Evolutionary conservation across 2,113 vertebrate genomes (phyloP).

Genomic region (Cephalopholis sonnerati): DNA sequence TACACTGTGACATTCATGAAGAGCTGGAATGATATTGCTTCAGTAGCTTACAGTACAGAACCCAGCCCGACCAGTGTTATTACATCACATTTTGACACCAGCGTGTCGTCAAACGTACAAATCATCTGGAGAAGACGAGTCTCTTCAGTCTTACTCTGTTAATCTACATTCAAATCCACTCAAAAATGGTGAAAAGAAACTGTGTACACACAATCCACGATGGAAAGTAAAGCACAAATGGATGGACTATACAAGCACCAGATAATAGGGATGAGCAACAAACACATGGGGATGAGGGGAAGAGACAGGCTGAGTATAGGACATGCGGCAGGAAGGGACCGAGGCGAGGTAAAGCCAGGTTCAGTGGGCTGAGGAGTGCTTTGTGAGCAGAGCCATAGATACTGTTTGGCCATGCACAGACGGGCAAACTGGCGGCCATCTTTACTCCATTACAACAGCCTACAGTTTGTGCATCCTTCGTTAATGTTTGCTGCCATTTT

Average conservation of each 20-base stretch:
- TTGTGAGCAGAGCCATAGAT: conserved; percentile 33
- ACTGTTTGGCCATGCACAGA: conserved; percentile 48
- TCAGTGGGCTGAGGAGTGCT: conserved; percentile 19
- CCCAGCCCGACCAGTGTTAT: conserved; percentile 37
- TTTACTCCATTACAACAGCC: conserved; percentile 24
- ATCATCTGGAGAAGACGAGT: conserved; percentile 8
- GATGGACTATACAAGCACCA: conserved; percentile 52
- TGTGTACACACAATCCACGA: conserved; percentile 50
- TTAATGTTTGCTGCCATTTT: conserved; percentile 9
- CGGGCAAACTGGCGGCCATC: conserved; percentile 10
- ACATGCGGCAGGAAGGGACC: conserved; percentile 55
- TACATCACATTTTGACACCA: conserved; percentile 23
- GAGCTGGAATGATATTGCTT: conserved; percentile 71
- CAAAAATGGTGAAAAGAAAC: conserved; percentile 36
- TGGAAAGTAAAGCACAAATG: conserved; percentile 42
- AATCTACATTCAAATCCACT: conserved; percentile 67
- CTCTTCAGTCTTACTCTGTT: conserved; percentile 32
- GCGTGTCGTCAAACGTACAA: conserved; percentile 14
- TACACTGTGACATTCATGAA: conserved; percentile 61
- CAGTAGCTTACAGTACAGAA: conserved; percentile 65
- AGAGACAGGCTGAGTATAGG: conserved; percentile 23
- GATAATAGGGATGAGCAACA: conserved; percentile 29
- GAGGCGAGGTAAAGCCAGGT: conserved; percentile 19
- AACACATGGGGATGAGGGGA: conserved; percentile 27
- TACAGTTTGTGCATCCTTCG: conserved; percentile 31